Evolutionary conservation across 2,113 vertebrate species (phyloP).

Genomic region (Daphoenositta chrysoptera): DNA sequence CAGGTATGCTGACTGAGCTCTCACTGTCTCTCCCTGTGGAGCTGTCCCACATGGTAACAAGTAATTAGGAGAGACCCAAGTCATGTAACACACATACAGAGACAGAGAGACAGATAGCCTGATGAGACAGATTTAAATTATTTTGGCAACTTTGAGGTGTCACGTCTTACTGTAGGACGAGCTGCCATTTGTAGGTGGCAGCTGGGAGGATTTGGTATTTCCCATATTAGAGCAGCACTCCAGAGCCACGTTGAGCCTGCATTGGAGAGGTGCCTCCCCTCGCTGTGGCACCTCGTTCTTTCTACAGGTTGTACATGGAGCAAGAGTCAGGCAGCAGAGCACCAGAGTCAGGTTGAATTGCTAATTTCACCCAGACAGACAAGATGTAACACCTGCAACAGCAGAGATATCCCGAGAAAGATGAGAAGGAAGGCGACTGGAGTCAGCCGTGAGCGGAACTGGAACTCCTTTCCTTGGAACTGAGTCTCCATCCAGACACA

Average conservation of each 20-base stretch:
- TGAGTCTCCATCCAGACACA: background rate
- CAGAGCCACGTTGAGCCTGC: background rate
- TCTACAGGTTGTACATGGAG: background rate
- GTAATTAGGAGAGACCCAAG: background rate
- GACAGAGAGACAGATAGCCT: background rate
- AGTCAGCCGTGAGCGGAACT: background rate
- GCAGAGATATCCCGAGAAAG: background rate
- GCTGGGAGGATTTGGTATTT: background rate
- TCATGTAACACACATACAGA: background rate
- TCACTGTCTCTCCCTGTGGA: background rate
- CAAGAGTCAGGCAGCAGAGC: rapidly evolving
- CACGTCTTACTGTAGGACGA: background rate
- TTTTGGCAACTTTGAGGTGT: background rate
- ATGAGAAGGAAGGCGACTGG: background rate
- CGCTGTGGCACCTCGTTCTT: background rate
- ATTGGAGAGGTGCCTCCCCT: background rate
- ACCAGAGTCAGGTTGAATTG: background rate
- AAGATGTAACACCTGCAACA: background rate
- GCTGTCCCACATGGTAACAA: background rate
- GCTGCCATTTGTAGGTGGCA: background rate
- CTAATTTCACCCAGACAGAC: background rate
- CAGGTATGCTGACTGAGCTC: background rate
- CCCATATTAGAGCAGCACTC: background rate
- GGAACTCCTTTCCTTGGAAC: background rate
- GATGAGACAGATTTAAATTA: background rate